Conservation (phyloP, 1,140 invertebrate genomes). For the Ctenoplectra terminalis region DNA sequence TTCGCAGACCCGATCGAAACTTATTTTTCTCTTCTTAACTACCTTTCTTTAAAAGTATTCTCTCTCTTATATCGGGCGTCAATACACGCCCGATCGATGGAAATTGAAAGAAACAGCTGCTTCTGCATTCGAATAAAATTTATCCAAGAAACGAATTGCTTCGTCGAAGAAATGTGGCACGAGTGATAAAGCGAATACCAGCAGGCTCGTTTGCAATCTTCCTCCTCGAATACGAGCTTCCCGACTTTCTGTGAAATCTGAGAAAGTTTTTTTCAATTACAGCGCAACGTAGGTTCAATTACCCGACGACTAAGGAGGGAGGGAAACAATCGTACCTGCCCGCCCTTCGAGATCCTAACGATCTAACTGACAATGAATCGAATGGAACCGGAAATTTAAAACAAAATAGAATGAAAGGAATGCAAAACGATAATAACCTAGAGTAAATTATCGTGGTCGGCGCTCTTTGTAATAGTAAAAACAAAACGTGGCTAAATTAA, state of each 20-base stretch:
- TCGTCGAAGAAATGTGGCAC: neutral
- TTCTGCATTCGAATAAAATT: neutral
- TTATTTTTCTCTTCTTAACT: too few relatives aligned
- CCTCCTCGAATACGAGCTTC: too few relatives aligned
- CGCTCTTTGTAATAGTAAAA: too few relatives aligned
- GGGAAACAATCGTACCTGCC: neutral
- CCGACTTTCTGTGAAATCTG: neutral
- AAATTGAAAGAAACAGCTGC: neutral
- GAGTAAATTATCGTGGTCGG: too few relatives aligned
- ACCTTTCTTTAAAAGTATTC: too few relatives aligned
- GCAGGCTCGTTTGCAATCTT: neutral
- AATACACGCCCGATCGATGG: too few relatives aligned
- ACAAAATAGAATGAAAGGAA: neutral
- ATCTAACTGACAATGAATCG: neutral
- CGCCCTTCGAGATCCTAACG: neutral
- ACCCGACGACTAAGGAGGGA: neutral
- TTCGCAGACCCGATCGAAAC: conserved; percentile 13
- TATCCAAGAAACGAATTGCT: neutral
- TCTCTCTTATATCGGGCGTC: too few relatives aligned
- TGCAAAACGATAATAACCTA: neutral
- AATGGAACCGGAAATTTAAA: neutral
- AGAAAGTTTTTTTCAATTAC: neutral
- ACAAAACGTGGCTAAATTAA: too few relatives aligned
- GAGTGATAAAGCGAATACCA: neutral
- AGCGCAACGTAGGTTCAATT: neutral